Base-by-base conservation (phyloP, 92 coral and sea anemone genomes). In the Scolanthus callimorphus region DNA sequence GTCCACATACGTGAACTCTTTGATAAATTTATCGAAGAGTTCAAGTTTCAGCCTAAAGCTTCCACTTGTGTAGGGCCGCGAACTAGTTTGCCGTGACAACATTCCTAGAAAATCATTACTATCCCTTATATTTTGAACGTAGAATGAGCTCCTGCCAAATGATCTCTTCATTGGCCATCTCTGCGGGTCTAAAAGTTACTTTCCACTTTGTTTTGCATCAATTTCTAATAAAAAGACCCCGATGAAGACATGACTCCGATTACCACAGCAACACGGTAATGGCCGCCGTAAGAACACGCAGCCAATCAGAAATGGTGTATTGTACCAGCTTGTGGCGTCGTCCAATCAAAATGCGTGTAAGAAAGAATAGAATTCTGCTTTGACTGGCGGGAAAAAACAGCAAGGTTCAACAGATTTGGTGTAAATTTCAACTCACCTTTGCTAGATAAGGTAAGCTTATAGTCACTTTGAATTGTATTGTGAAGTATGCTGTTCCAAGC, bases 1-100 rank as follows among this genome's bases (percentile, higher is more conserved):
- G 60, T 88, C 98, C 45, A 92, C 96, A 57, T 88, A 85, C 9
- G 98, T 92, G 48, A 92, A 92, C 45, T 92, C 98, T 69, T 75
- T 79, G 62, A 92, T 92, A 50, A 92, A 92, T 61, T 70, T 71
- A 27, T 92, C 96, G 63, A 92, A 92, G 22, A 80, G 72, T 41
- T 83, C 90, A 17, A 92, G 61, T 50, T 92, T 92, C 57, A 74
- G 57, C 25, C 81, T 77, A 70, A 92, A 92, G 83, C 98, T 92
- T 27, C 96, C 96, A 31, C 85, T 87, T 12, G 98, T 92, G 46
- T 89, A 92, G 1, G 98, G 98, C 53, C 98, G 78, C 27, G 98
- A 92, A 45, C 96, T 92, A 17, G 51, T 82, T 39, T 92, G 92
- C 41, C 88, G 81, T 52, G 80, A 81, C 22, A 83, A 49, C 95